A percentile compares a stretch with the other conserved stretches of the same genome.
These are phyloP conservation scores for Sternarchorhynchus goeldii DNA, from an alignment of 2,797 vertebrate species.

Conservation along the genomic window DNA sequence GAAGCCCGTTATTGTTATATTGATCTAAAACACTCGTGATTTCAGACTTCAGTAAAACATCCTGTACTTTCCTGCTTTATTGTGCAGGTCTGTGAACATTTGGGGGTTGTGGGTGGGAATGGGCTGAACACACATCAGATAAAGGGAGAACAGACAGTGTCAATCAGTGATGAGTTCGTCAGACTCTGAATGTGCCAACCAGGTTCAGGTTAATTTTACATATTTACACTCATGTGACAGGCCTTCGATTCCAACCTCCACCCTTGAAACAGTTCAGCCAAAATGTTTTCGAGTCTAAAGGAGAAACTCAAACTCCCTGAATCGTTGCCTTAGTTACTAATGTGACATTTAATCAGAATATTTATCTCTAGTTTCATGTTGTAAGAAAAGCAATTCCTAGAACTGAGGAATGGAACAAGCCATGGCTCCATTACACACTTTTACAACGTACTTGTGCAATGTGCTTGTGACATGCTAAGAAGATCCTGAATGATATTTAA, in stretches of 20 bases:
- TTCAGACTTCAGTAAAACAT: conserved; percentile 38
- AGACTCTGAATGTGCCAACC: conserved; percentile 51
- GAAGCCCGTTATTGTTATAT: conserved; percentile 26
- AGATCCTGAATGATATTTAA: conserved; percentile 48
- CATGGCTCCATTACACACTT: background rate
- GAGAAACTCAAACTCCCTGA: background rate
- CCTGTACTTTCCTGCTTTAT: conserved; percentile 40
- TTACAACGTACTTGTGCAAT: background rate
- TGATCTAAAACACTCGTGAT: conserved; percentile 34
- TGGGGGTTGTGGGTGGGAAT: background rate
- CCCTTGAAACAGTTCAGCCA: conserved; percentile 27
- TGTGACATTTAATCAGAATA: background rate
- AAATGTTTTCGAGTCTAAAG: conserved; percentile 35
- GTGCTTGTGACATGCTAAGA: background rate
- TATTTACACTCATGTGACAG: conserved; percentile 54
- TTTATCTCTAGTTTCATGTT: background rate
- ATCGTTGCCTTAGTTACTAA: background rate
- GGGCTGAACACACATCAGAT: conserved; percentile 14
- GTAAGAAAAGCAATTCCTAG: background rate
- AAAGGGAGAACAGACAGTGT: conserved; percentile 41
- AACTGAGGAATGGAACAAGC: background rate
- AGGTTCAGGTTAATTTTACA: conserved; percentile 45
- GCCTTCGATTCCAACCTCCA: conserved; percentile 33
- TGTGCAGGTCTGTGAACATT: conserved; percentile 16
- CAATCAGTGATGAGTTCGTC: conserved; percentile 51